Evolutionary conservation across 2,888 invertebrate species (phyloP).

Genomic region (Pogonocherus hispidulus): DNA sequence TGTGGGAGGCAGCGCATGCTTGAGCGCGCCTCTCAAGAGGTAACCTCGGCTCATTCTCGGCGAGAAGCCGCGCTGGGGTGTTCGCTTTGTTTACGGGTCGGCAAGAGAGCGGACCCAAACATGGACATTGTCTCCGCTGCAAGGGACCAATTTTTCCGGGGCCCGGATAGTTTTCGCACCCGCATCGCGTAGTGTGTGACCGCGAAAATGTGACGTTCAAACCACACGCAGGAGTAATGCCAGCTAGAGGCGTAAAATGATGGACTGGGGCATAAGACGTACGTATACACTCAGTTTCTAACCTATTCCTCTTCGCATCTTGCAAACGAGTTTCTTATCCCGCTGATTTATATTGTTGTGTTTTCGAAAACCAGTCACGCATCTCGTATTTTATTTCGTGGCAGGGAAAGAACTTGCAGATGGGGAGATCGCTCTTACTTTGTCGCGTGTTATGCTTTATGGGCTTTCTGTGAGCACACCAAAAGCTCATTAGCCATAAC

Average conservation of each 20-base stretch:
- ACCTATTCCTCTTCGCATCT: slow-evolving; percentile 21
- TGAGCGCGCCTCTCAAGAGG: slow-evolving; percentile 53
- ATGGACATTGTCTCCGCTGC: slow-evolving; percentile 15
- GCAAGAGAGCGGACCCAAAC: slow-evolving; percentile 22
- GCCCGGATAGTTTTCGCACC: background rate
- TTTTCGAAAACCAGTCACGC: slow-evolving; percentile 58
- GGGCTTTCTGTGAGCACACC: slow-evolving; percentile 21
- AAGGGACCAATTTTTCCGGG: slow-evolving; percentile 31
- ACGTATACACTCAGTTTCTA: slow-evolving; percentile 66
- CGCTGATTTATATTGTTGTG: slow-evolving; percentile 56
- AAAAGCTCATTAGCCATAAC: too few relatives aligned
- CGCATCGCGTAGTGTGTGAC: slow-evolving; percentile 15
- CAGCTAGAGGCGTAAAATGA: slow-evolving; percentile 70
- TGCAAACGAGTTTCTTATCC: slow-evolving; percentile 54
- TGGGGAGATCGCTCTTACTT: background rate
- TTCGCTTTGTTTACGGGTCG: slow-evolving; percentile 44
- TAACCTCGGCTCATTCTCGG: slow-evolving; percentile 55
- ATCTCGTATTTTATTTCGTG: slow-evolving; percentile 20
- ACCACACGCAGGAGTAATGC: slow-evolving; percentile 17
- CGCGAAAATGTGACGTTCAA: slow-evolving; percentile 38
- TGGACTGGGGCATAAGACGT: slow-evolving; percentile 84
- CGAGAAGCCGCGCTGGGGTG: slow-evolving; percentile 50
- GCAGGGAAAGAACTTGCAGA: background rate
- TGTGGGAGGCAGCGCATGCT: slow-evolving; percentile 58
- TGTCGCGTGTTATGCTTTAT: slow-evolving; percentile 28